A percentile compares a stretch with the other conserved stretches of the same genome.
Evolutionary conservation across 2,113 vertebrate species (phyloP).

Genomic region (Nesogale talazaci): DNA sequence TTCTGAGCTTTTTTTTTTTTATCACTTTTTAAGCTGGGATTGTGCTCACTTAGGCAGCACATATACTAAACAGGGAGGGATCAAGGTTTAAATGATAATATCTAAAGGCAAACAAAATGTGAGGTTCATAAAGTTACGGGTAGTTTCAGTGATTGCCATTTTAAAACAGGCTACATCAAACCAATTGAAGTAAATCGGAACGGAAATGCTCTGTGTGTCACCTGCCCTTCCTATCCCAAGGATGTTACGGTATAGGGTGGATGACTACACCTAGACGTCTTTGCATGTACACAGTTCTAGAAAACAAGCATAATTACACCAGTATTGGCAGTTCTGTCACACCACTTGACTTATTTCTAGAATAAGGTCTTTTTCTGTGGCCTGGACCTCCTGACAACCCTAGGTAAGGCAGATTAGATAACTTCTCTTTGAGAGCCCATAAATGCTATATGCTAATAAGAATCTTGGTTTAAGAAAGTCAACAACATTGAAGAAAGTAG

Average conservation of each 20-base stretch:
- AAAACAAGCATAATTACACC: constrained; percentile 23
- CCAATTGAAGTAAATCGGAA: constrained; percentile 35
- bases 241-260: background rate
- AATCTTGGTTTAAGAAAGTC: constrained; percentile 26
- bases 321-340: constrained; percentile 48
- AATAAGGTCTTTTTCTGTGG: constrained; percentile 16
- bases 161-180: constrained; percentile 32
- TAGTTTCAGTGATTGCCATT: constrained; percentile 16
- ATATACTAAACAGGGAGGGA: too few species aligned
- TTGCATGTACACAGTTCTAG: background rate
- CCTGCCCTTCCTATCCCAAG: background rate
- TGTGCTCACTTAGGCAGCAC: too few species aligned
- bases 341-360: constrained; percentile 41
- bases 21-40: too few species aligned
- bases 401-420: constrained; percentile 23
- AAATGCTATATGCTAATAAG: background rate
- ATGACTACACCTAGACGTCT: background rate
- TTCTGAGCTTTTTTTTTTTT: background rate
- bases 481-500: constrained; percentile 11
- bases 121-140: background rate
- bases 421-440: constrained; percentile 21
- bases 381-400: constrained; percentile 26
- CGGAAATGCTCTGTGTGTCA: background rate
- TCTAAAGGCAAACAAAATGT: constrained; percentile 43
- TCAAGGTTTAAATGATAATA: constrained; percentile 33